Conservation (phyloP, 2,797 vertebrate genomes). For the Pantherophis alleghaniensis region DNA sequence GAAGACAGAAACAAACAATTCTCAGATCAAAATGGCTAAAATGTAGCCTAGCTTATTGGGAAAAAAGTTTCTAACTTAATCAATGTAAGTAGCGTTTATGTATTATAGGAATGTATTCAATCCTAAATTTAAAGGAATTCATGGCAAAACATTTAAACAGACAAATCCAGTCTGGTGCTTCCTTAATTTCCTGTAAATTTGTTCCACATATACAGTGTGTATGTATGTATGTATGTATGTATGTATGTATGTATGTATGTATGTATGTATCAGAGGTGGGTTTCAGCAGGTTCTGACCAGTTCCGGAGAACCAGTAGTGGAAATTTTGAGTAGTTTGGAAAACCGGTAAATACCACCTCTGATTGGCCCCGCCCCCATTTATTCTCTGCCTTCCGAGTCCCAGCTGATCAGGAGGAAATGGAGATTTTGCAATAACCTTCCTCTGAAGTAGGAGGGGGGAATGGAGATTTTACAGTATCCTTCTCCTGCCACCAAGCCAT, state of each 20-base stretch:
- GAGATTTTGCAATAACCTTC: no score
- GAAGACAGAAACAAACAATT: constrained; percentile 13
- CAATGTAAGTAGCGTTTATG: neutral
- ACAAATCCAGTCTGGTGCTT: neutral
- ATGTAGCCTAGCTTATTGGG: neutral
- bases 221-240: neutral
- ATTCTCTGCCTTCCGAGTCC: no score
- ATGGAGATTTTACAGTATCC: no score
- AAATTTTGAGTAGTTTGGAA: no score
- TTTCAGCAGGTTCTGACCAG: no score
- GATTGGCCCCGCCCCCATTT: no score
- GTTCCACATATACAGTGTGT: neutral
- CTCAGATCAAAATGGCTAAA: constrained; percentile 27
- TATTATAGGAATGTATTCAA: neutral
- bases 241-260: neutral
- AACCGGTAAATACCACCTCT: no score
- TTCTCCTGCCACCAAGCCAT: no score
- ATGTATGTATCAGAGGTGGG: no score
- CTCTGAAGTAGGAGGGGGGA: no score
- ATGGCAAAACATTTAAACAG: neutral
- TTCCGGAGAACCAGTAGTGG: no score
- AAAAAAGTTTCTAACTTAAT: neutral
- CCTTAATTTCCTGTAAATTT: neutral
- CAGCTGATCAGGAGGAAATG: no score
- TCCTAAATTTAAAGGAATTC: neutral